Percentiles rank a stretch among this genome's conserved stretches.
Evolutionary conservation across 2,797 vertebrate species (phyloP).

Genomic region (Denticeps clupeoides): DNA sequence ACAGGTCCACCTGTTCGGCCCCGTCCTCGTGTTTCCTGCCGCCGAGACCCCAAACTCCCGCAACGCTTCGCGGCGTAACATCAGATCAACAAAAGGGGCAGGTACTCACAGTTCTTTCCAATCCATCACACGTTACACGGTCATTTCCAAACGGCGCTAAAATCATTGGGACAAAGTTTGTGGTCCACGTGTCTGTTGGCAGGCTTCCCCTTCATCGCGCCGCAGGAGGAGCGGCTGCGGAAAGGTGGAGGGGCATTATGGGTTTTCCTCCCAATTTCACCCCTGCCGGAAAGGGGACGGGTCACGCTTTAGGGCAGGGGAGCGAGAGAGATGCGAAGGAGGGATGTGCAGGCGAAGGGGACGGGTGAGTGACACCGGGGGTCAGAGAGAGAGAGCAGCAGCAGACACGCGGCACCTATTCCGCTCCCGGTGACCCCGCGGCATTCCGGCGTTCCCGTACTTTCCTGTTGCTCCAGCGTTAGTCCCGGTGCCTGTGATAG

Average conservation of each 20-base stretch:
- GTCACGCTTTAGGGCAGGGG: slow-evolving; percentile 9
- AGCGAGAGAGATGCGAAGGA: slow-evolving; percentile 26
- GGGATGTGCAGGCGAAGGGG: slow-evolving; percentile 3
- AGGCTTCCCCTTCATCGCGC: slow-evolving; percentile 49
- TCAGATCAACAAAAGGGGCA: too few species aligned
- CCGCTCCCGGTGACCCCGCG: too few species aligned
- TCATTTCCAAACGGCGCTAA: slow-evolving; percentile 53
- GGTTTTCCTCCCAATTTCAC: too few species aligned
- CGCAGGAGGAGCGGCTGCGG: slow-evolving; percentile 21
- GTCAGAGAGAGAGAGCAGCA: slow-evolving; percentile 19
- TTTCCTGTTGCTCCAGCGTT: too few species aligned
- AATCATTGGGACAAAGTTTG: slow-evolving; percentile 48
- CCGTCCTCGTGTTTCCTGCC: too few species aligned
- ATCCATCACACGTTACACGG: slow-evolving; percentile 56
- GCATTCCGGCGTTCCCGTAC: too few species aligned
- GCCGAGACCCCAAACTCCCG: too few species aligned
- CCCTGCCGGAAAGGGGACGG: neutral
- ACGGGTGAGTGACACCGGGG: slow-evolving; percentile 4
- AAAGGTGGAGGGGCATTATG: slow-evolving; percentile 10
- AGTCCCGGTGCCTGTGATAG: too few species aligned
- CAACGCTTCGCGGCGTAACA: too few species aligned
- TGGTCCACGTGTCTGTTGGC: slow-evolving; percentile 42
- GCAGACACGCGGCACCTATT: too few species aligned
- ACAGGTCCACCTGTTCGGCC: neutral
- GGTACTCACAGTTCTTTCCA: slow-evolving; percentile 75